A percentile compares a stretch with the other conserved stretches of the same genome.
Evolutionary conservation across 1,140 invertebrate species (phyloP).

Genomic region (Aethina tumida): DNA sequence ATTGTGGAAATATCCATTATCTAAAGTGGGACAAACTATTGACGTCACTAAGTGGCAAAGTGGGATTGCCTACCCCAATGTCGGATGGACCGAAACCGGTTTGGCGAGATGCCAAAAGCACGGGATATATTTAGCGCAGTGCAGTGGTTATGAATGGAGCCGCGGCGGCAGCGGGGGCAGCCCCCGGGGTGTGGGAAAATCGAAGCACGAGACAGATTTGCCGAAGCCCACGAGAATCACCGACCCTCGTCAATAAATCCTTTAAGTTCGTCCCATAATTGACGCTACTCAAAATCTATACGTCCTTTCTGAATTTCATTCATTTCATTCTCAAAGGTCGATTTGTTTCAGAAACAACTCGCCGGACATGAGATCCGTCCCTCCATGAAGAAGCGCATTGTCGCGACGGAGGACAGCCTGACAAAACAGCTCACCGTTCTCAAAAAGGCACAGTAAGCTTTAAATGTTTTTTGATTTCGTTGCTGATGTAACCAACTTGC

Average conservation of each 20-base stretch:
- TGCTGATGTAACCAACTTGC: not conserved
- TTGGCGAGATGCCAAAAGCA: no score
- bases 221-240: no score
- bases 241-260: no score
- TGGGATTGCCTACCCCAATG: no score
- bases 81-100: no score
- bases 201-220: not conserved
- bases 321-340: conserved; percentile 4
- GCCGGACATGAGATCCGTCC: conserved; percentile 25
- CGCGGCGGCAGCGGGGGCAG: no score
- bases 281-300: no score
- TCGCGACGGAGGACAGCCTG: conserved; percentile 44
- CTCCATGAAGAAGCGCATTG: conserved; percentile 46
- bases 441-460: conserved; percentile 41
- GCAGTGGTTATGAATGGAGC: conserved; percentile 9
- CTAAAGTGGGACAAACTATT: no score
- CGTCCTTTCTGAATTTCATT: no score
- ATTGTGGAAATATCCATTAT: no score
- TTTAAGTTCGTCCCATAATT: no score
- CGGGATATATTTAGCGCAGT: conserved; percentile 3
- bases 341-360: conserved; percentile 29
- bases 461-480: not conserved
- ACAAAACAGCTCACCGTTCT: conserved; percentile 46
- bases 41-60: no score
- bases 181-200: conserved; percentile 7